Conservation (phyloP, 2,113 vertebrate genomes). For the Scortum barcoo region DNA sequence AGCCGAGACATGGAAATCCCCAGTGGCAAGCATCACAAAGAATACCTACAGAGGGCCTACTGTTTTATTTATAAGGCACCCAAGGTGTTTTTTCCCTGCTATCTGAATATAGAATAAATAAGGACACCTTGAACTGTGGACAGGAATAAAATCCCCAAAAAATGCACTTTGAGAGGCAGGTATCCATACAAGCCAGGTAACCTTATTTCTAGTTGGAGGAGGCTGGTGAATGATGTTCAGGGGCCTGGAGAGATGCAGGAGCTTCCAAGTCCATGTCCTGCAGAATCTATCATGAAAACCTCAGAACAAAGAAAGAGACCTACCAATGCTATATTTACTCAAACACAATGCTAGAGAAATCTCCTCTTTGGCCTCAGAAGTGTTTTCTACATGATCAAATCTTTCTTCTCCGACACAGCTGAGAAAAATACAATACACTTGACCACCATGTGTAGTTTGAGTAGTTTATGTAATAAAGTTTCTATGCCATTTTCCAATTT, state of each 20-base stretch:
- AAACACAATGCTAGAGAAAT: neutral
- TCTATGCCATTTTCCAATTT: conserved; percentile 30
- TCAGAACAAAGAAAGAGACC: neutral
- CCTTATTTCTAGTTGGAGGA: conserved; percentile 15
- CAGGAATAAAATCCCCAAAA: conserved; percentile 62
- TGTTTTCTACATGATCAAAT: neutral
- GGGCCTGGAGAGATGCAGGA: neutral
- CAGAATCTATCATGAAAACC: conserved; percentile 4
- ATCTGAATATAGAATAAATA: conserved; percentile 72
- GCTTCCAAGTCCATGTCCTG: conserved; percentile 5
- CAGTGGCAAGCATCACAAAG: conserved; percentile 66
- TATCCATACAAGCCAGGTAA: conserved; percentile 29
- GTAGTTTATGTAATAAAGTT: conserved; percentile 34
- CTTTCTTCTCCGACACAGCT: neutral
- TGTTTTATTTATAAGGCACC: conserved; percentile 79
- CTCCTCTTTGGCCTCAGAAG: neutral
- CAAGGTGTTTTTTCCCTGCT: conserved; percentile 46
- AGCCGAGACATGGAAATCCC: conserved; percentile 69
- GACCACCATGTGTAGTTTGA: neutral
- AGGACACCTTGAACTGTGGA: conserved; percentile 75
- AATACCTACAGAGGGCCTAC: conserved; percentile 55
- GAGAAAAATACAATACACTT: neutral
- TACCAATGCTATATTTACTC: neutral
- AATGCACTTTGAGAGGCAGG: conserved; percentile 39
- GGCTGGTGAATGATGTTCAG: conserved; percentile 25